These are phyloP conservation scores for Athripsodes cinereus DNA, from an alignment of 2,888 invertebrate genomes.

Conservation along the genomic window DNA sequence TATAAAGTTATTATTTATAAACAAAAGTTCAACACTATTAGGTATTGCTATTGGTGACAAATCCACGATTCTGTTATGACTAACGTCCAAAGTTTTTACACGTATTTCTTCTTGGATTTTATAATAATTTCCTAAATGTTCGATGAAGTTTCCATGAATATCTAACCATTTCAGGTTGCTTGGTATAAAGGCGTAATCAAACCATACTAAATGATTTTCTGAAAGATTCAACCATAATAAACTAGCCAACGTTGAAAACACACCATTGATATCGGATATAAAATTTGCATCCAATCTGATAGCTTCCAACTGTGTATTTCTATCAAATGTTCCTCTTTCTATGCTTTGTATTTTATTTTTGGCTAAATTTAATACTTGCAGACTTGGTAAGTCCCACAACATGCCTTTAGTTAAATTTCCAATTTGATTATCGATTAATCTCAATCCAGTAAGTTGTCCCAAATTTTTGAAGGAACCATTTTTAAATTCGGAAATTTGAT, in stretches of 20 bases:
- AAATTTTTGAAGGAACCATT: slow-evolving; percentile 83
- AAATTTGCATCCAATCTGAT: slow-evolving; percentile 85
- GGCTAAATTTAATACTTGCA: slow-evolving; percentile 83
- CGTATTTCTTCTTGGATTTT: slow-evolving; percentile 75
- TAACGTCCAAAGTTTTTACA: slow-evolving; percentile 81
- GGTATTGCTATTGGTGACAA: slow-evolving; percentile 81
- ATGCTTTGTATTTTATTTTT: slow-evolving; percentile 84
- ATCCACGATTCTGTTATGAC: slow-evolving; percentile 81
- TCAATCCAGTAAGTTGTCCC: slow-evolving; percentile 77
- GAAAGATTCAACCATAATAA: slow-evolving; percentile 83
- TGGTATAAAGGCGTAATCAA: slow-evolving; percentile 89
- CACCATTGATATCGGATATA: slow-evolving; percentile 83
- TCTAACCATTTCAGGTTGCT: slow-evolving; percentile 86
- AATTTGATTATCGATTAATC: slow-evolving; percentile 85
- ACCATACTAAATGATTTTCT: slow-evolving; percentile 88
- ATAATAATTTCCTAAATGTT: slow-evolving; percentile 82
- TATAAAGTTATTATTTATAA: slow-evolving; percentile 85
- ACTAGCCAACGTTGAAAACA: slow-evolving; percentile 78
- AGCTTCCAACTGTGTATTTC: slow-evolving; percentile 76
- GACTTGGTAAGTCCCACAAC: slow-evolving; percentile 78
- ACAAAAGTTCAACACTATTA: slow-evolving; percentile 79
- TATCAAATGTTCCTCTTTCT: slow-evolving; percentile 76
- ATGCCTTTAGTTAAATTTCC: slow-evolving; percentile 78
- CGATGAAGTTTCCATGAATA: slow-evolving; percentile 84
- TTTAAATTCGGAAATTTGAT: slow-evolving; percentile 75